Base-by-base conservation (phyloP, 2,888 invertebrate genomes). In the Selenia dentaria region DNA sequence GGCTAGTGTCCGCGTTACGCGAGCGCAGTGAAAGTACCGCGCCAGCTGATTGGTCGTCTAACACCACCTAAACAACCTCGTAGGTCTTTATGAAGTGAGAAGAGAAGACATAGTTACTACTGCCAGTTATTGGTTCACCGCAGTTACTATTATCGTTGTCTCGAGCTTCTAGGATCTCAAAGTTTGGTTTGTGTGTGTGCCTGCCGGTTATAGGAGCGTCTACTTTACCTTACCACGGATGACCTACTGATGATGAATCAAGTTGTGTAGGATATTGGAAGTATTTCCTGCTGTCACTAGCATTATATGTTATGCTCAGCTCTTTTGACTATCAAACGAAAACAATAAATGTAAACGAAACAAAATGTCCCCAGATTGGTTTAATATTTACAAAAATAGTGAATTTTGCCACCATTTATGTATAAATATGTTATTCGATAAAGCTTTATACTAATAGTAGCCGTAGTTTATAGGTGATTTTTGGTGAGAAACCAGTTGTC, bases 1-100 rank as follows among this genome's bases (percentile, higher is more conserved):
- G 45, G 29, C 38, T 34, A 27, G 35, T 32, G 36, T 24, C 37
- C 32, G 40, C 36, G 37, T 52, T 56, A 51, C 57, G 53, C 42
- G 41, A 44, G 28, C 40, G 45, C 48, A 57, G 56, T 53, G 56
- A 57, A 57, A 57, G 56, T 51, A 26, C 36, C 40, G 28, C 18
- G 22, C 22, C 50, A 52, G 40, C 50, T 51, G 53, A 53, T 51
- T 48, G 53, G 56, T 32, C 32, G 28, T 8, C 10, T 22, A 22
- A 22, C 22, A 8, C 8, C 22, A 8, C 22, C 22, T 22, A 22
- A 22, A 22, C 22, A 26, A 10, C 5, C 18, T 18, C 6, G 18
- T 2, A 5, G 18, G 18, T 4, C 18, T 6, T 4, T 18, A 5
- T 2, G 18, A 18, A 18, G 6, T 18, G 6, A 5, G 5, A 18